These are phyloP conservation scores for Catonia carolina DNA, from an alignment of 2,888 invertebrate species.

Conservation along the genomic window DNA sequence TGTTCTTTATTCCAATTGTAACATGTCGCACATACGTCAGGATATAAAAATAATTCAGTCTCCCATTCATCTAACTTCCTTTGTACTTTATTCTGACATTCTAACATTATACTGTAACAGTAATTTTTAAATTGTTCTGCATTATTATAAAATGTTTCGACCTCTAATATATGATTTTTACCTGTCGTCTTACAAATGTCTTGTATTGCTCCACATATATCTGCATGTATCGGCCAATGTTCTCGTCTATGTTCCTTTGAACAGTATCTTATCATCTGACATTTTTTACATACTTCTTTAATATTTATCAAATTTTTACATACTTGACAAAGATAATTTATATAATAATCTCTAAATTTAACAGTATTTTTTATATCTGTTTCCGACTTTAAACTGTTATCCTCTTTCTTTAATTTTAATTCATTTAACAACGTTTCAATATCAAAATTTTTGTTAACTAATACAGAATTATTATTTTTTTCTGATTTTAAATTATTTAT, in stretches of 20 bases:
- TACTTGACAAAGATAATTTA: conserved; percentile 21
- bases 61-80: conserved; percentile 57
- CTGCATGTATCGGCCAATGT: conserved; percentile 52
- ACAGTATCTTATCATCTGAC: conserved; percentile 60
- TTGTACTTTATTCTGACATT: conserved; percentile 52
- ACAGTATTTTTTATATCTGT: too few species aligned
- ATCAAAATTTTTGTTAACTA: too few species aligned
- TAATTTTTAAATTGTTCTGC: conserved; percentile 54
- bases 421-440: too few species aligned
- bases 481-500: too few species aligned
- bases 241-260: conserved; percentile 52
- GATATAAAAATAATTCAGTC: conserved; percentile 61
- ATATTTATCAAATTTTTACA: conserved; percentile 14
- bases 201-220: conserved; percentile 54
- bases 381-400: too few species aligned
- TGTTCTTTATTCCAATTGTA: conserved; percentile 48
- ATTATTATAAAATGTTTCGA: conserved; percentile 8
- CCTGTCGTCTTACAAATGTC: conserved; percentile 44
- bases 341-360: conserved; percentile 13
- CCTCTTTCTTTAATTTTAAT: too few species aligned
- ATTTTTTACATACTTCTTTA: conserved; percentile 37
- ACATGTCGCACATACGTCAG: conserved; percentile 55
- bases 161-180: conserved; percentile 14
- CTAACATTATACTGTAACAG: conserved; percentile 55
- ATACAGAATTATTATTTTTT: too few species aligned